phyloP scores from a whole-genome alignment of 1,140 invertebrate species.

The Adelges cooleyi region DNA sequence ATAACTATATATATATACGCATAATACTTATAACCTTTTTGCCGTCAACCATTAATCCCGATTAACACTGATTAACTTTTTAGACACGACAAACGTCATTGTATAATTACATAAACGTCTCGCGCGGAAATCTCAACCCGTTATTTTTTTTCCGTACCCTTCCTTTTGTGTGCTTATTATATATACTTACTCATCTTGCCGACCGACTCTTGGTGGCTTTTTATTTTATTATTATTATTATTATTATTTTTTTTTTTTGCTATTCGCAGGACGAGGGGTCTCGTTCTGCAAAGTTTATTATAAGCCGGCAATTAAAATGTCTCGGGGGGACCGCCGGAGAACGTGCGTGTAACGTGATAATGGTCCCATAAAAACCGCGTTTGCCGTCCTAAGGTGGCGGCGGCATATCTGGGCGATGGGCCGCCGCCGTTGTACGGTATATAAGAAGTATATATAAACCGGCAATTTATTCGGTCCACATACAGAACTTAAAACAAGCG shows the following conservation, averaged over 20 bases:
- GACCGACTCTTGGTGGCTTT: too few species aligned
- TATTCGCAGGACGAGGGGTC: not conserved
- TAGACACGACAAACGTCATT: slow-evolving; percentile 19
- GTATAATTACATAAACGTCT: slow-evolving; percentile 24
- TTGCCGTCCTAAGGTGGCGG: slow-evolving; percentile 16
- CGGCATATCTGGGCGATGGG: too few species aligned
- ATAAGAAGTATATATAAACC: slow-evolving; percentile 24
- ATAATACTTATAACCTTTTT: slow-evolving; percentile 16
- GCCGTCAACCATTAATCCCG: slow-evolving; percentile 24
- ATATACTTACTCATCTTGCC: too few species aligned
- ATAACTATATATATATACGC: too few species aligned
- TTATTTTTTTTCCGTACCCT: too few species aligned
- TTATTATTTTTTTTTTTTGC: not conserved
- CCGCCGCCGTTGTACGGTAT: too few species aligned
- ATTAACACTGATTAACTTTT: slow-evolving; percentile 28
- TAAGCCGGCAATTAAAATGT: slow-evolving; percentile 28
- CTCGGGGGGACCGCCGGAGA: not conserved
- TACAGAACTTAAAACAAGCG: slow-evolving; percentile 24
- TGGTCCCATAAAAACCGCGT: slow-evolving; percentile 20
- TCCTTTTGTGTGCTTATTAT: too few species aligned
- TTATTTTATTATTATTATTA: not conserved
- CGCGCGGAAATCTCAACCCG: too few species aligned
- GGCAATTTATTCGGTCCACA: slow-evolving; percentile 25
- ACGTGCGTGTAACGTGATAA: slow-evolving; percentile 27
- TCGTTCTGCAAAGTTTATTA: slow-evolving; percentile 15